These are phyloP conservation scores for Marmota flaviventris DNA, from an alignment of 2,113 vertebrate species.

Conservation along the genomic window DNA sequence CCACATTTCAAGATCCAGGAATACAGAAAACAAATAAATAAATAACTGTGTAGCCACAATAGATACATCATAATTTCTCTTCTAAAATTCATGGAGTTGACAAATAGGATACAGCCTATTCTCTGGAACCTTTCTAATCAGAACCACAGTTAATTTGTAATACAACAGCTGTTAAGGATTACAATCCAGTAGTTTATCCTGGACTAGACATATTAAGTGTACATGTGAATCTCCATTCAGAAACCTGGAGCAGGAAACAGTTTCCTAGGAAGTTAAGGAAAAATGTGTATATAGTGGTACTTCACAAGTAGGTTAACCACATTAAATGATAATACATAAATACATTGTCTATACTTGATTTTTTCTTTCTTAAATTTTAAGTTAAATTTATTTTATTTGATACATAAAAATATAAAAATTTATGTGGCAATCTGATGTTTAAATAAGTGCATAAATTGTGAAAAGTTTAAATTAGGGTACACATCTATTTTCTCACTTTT, in stretches of 20 bases:
- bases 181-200: neutral
- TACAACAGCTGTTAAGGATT: neutral
- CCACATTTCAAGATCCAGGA: neutral
- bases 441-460: neutral
- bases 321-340: neutral
- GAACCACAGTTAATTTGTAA: slow-evolving; percentile 11
- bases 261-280: neutral
- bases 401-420: neutral
- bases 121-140: neutral
- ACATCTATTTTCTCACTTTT: neutral
- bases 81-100: neutral
- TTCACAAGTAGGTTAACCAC: neutral
- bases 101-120: neutral
- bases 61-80: neutral
- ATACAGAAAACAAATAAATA: neutral
- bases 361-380: neutral
- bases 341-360: neutral
- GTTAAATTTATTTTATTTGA: neutral
- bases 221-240: neutral
- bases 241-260: neutral
- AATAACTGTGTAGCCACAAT: neutral
- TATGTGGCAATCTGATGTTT: neutral
- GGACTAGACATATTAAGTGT: neutral
- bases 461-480: neutral
- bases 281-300: neutral